These are phyloP conservation scores for Nematolebias whitei DNA, from an alignment of 2,113 vertebrate species.

Conservation along the genomic window DNA sequence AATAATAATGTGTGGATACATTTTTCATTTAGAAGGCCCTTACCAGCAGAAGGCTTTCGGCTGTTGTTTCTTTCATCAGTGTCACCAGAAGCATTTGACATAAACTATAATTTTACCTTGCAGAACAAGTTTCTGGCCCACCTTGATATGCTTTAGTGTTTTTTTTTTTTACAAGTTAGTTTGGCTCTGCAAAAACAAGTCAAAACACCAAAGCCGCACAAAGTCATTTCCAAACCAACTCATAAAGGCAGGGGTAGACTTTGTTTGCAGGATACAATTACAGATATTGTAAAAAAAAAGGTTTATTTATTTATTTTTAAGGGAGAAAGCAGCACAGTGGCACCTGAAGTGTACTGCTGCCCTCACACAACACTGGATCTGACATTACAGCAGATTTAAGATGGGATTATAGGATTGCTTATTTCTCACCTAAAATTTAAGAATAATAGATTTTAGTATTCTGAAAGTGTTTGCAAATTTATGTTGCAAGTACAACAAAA, in stretches of 20 bases:
- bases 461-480: too few relatives aligned
- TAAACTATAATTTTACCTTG: conserved; percentile 2
- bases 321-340: background rate
- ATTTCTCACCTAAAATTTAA: too few relatives aligned
- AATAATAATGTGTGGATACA: background rate
- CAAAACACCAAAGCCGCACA: background rate
- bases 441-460: too few relatives aligned
- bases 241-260: too few relatives aligned
- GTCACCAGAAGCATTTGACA: background rate
- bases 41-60: background rate
- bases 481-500: too few relatives aligned
- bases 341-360: background rate
- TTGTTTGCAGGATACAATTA: background rate
- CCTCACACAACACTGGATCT: background rate
- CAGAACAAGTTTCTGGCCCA: conserved; percentile 1
- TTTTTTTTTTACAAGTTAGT: background rate
- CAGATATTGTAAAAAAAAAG: background rate
- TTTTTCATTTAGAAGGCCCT: background rate
- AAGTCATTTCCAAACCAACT: background rate
- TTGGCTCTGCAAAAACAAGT: conserved; percentile 1
- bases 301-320: background rate
- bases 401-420: too few relatives aligned
- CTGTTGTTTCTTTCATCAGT: background rate
- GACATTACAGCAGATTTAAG: too few relatives aligned
- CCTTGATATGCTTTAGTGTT: background rate